Conservation (phyloP, 2,113 vertebrate species). For the Phainopepla nitens region DNA sequence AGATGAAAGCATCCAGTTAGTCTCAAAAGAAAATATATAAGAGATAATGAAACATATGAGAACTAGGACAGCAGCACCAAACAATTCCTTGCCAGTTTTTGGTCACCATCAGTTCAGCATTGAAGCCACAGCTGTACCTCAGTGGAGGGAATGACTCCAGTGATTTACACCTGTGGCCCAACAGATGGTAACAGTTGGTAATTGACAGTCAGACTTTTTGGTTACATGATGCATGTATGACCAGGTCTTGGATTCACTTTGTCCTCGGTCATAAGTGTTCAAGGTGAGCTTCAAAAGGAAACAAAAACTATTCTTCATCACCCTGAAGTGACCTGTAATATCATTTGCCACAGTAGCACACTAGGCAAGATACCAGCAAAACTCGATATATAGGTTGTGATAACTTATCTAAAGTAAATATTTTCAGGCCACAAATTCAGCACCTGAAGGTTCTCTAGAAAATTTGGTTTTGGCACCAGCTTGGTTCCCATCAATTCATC, state of each 20-base stretch:
- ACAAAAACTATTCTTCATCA: neutral
- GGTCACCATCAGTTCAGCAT: neutral
- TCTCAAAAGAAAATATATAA: neutral
- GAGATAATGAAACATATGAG: neutral
- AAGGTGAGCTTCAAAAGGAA: neutral
- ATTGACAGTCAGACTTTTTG: neutral
- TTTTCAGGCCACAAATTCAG: neutral
- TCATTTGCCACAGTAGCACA: neutral
- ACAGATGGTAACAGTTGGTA: neutral
- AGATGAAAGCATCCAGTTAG: neutral
- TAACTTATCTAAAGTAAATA: neutral
- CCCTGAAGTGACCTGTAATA: neutral
- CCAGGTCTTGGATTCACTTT: neutral
- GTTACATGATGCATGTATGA: neutral
- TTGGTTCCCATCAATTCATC: neutral
- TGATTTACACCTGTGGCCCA: neutral
- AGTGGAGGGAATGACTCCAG: neutral
- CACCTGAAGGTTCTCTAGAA: neutral
- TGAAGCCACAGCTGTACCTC: neutral
- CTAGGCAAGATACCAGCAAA: neutral
- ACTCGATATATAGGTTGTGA: neutral
- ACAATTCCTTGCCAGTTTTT: accelerated
- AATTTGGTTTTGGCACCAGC: neutral
- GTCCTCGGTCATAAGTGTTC: neutral
- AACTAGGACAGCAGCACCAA: neutral